Base-by-base conservation (phyloP, 2,888 invertebrate genomes). In the Archips crataeganus region DNA sequence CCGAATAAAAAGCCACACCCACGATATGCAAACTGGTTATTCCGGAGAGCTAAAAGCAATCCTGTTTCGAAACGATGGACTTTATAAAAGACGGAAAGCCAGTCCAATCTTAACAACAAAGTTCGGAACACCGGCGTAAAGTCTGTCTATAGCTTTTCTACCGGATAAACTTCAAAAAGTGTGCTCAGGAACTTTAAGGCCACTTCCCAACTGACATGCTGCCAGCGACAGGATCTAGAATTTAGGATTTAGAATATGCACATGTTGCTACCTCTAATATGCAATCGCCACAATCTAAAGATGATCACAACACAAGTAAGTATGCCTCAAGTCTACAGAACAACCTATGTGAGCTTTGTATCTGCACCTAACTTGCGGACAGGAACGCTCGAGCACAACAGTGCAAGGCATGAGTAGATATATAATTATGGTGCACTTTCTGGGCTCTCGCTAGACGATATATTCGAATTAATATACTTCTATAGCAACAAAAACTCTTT, bases 171-270 rank as follows among this genome's bases (percentile, higher is more conserved):
- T 57, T 57, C 11, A 57, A 11, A 57, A 57, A 57, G 57, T 57
- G 32, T 57, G 57, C 57, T 57, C 57, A 32, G 57, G 32, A 57
- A 57, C 57, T 57, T 54, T 57, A 57, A 57, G 57, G 11, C 57
- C 57, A 23, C 57, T 57, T 57, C 57, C 57, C 57, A 57, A 57
- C 57, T 32, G 57, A 32, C 11, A 49, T 54, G 23, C 54, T 23
- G 23, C 23, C 54, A 9, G 9, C 8, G 9, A 10, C 9, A 54
- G 54, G 3, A 23, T 23, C 23, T 23, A 23, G 23, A 23, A 23
- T 23, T n/a, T n/a, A n/a, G n/a, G n/a, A n/a, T n/a, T n/a, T 23
- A 23, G 23, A 23, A 23, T 23, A 23, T 23, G 23, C 23, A 23
- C 23, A 23, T 23, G 23, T 23, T 0, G 23, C 23, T 23, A 23